Percentiles rank a stretch among this genome's conserved stretches.
Conservation (phyloP, 2,113 vertebrate species). For the Rafetus swinhoei region DNA sequence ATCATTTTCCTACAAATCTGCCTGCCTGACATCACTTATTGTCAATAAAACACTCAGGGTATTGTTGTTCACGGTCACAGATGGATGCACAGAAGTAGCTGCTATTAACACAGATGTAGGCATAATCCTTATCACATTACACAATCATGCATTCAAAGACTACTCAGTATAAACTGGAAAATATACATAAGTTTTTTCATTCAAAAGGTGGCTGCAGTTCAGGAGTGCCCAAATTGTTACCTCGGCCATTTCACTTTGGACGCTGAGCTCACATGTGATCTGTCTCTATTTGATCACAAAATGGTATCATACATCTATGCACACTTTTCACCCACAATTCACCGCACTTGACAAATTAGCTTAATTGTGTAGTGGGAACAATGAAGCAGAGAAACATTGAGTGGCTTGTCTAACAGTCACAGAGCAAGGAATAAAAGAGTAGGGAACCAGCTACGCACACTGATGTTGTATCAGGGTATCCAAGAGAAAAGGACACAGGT, state of each 20-base stretch:
- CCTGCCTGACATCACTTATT: background rate
- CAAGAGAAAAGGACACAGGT: background rate
- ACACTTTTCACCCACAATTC: background rate
- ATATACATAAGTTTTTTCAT: rapidly evolving
- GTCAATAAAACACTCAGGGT: rapidly evolving
- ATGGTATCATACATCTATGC: background rate
- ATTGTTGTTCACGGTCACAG: background rate
- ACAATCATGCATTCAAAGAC: background rate
- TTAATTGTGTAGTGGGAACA: background rate
- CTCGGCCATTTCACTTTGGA: background rate
- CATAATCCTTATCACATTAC: background rate
- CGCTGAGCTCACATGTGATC: background rate
- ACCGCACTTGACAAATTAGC: background rate
- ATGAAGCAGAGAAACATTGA: background rate
- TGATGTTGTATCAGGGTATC: rapidly evolving
- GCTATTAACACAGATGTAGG: background rate
- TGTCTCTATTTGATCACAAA: background rate
- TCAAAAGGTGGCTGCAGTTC: rapidly evolving
- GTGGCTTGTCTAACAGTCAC: background rate
- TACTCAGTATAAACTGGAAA: background rate
- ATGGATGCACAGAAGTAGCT: background rate
- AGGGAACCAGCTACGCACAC: background rate
- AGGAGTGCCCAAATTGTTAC: background rate
- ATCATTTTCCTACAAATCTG: background rate
- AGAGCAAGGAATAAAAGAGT: background rate